Conservation (phyloP, 2,113 vertebrate species). For the Ciconia boyciana region DNA sequence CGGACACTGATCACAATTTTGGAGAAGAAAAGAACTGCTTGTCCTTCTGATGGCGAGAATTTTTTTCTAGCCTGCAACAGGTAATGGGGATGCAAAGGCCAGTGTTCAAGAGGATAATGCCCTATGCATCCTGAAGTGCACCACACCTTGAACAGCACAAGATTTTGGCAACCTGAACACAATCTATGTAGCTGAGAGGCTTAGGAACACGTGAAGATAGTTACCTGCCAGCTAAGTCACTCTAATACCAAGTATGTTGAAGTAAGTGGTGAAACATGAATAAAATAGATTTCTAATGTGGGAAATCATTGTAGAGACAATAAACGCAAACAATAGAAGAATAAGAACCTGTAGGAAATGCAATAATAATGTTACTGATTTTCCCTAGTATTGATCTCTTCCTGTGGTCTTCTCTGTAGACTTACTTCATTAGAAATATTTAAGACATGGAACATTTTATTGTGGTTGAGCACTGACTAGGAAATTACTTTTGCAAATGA, state of each 20-base stretch:
- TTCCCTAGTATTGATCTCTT: slow-evolving; percentile 24
- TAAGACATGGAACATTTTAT: neutral
- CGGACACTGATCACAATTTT: neutral
- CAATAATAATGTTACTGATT: neutral
- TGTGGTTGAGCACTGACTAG: neutral
- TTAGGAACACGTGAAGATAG: neutral
- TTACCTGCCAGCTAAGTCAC: neutral
- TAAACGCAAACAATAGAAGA: neutral
- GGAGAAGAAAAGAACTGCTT: neutral
- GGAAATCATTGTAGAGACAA: neutral
- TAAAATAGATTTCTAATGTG: neutral
- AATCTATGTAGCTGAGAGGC: neutral
- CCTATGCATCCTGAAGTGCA: neutral
- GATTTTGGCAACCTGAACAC: neutral
- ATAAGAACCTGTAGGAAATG: neutral
- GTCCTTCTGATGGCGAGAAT: neutral
- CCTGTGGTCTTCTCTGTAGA: slow-evolving; percentile 10
- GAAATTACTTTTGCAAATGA: slow-evolving; percentile 11
- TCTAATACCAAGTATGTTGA: neutral
- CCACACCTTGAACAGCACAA: neutral
- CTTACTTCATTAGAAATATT: slow-evolving; percentile 30
- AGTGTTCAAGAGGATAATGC: neutral
- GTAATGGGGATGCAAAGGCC: neutral
- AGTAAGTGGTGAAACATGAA: neutral
- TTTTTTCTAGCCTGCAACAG: neutral